Conservation (phyloP, 2,888 invertebrate species). For the Cosmia pyralina region DNA sequence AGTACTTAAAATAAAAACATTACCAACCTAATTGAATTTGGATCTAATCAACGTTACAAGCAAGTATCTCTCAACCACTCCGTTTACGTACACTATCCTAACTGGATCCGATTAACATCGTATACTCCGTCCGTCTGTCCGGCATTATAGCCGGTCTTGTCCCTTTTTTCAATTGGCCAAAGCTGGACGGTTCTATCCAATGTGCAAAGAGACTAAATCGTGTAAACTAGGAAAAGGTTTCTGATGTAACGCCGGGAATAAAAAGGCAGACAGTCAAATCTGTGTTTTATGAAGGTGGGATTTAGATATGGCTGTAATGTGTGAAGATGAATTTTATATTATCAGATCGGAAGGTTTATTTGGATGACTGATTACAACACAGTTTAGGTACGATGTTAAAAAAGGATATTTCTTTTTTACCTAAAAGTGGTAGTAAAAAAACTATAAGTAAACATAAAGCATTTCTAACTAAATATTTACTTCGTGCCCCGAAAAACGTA, state of each 20-base stretch:
- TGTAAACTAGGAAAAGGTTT: slow-evolving; percentile 70
- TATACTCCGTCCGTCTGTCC: slow-evolving; percentile 55
- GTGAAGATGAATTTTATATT: slow-evolving; percentile 1
- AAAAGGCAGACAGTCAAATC: slow-evolving; percentile 35
- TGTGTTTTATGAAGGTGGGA: slow-evolving; percentile 23
- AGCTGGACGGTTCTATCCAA: slow-evolving; percentile 61
- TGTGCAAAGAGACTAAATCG: slow-evolving; percentile 66
- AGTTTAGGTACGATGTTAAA: too few relatives aligned
- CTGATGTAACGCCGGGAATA: slow-evolving; percentile 56
- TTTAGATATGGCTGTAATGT: slow-evolving; percentile 9
- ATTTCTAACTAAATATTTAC: not conserved
- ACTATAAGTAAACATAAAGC: too few relatives aligned
- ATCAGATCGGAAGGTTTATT: not conserved
- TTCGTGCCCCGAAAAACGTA: not conserved
- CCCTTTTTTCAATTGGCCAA: slow-evolving; percentile 71
- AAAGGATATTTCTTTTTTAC: not conserved
- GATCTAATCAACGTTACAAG: slow-evolving; percentile 58
- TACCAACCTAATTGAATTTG: slow-evolving; percentile 37
- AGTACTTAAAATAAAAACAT: slow-evolving; percentile 12
- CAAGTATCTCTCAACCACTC: slow-evolving; percentile 52
- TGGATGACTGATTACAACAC: too few relatives aligned
- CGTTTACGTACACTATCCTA: slow-evolving; percentile 61
- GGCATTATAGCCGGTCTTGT: slow-evolving; percentile 65
- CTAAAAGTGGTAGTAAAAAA: not conserved
- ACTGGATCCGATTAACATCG: slow-evolving; percentile 73